Percentiles rank a stretch among this genome's conserved stretches.
phyloP scores from a whole-genome alignment of 2,797 vertebrate genomes.

The Selene dorsalis region DNA sequence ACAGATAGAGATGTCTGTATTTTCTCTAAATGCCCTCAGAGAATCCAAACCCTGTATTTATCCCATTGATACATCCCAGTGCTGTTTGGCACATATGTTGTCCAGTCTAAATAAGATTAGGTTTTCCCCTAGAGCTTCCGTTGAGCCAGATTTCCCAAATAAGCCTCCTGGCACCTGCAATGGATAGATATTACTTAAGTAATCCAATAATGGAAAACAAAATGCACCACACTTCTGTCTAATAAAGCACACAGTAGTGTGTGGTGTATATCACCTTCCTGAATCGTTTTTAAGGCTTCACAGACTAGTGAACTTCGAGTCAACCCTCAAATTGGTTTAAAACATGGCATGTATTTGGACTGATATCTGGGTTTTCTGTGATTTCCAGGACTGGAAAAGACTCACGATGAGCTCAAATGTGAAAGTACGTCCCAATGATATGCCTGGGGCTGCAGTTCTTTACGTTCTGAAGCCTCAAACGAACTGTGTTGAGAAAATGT shows the following conservation, averaged over 20 bases:
- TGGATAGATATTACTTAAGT: slow-evolving; percentile 65
- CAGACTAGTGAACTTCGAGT: slow-evolving; percentile 43
- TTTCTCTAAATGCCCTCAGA: slow-evolving; percentile 43
- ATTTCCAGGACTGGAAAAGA: slow-evolving; percentile 34
- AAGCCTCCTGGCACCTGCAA: slow-evolving; percentile 68
- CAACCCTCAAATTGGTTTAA: slow-evolving; percentile 54
- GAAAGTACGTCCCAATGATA: slow-evolving; percentile 23
- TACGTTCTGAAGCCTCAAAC: slow-evolving; percentile 31
- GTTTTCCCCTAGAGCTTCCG: slow-evolving; percentile 55
- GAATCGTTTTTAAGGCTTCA: slow-evolving; percentile 38
- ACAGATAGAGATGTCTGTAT: slow-evolving; percentile 28
- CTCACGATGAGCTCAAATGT: slow-evolving; percentile 29
- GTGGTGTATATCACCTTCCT: slow-evolving; percentile 38
- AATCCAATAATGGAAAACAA: slow-evolving; percentile 72
- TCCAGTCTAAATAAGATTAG: slow-evolving; percentile 74
- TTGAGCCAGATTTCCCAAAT: slow-evolving; percentile 59
- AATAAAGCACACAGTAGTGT: slow-evolving; percentile 48
- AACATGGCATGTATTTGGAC: slow-evolving; percentile 24
- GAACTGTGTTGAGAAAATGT: slow-evolving; percentile 40
- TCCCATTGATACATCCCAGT: slow-evolving; percentile 64
- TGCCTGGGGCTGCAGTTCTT: slow-evolving; percentile 19
- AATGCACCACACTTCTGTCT: slow-evolving; percentile 51
- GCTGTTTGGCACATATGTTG: slow-evolving; percentile 65
- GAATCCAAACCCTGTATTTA: slow-evolving; percentile 58
- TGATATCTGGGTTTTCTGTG: slow-evolving; percentile 35